phyloP scores from a whole-genome alignment of 2,888 invertebrate genomes.

The Apantesis nais region DNA sequence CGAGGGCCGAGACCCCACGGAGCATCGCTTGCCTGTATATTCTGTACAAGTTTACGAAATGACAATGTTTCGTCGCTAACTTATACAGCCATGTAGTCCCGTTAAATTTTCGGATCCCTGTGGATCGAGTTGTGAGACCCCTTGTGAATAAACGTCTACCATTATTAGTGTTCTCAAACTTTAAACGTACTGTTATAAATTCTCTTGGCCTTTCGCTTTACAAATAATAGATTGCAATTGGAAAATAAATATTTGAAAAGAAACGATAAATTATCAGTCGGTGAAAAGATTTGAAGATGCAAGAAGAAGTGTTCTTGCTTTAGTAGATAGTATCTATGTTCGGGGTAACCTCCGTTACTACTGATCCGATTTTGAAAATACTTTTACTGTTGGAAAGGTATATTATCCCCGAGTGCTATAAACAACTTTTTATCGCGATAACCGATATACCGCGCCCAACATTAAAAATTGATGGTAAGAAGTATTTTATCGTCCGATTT shows the following conservation, averaged over 20 bases:
- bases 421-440: too few relatives aligned
- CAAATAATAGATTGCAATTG: conserved; percentile 13
- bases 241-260: not conserved
- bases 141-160: conserved; percentile 35
- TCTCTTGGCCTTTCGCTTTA: conserved; percentile 18
- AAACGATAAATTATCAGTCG: not conserved
- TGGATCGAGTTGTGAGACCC: conserved; percentile 37
- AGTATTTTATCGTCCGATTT: conserved; percentile 37
- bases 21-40: conserved; percentile 40
- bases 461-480: conserved; percentile 21
- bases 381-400: too few relatives aligned
- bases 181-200: conserved; percentile 33
- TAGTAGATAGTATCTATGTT: not conserved
- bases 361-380: too few relatives aligned
- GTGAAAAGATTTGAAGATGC: not conserved
- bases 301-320: not conserved
- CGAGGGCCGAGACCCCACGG: conserved; percentile 73
- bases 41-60: conserved; percentile 62
- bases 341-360: too few relatives aligned
- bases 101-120: conserved; percentile 56
- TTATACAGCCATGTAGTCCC: conserved; percentile 48
- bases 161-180: conserved; percentile 41
- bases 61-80: conserved; percentile 50
- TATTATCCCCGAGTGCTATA: too few relatives aligned
- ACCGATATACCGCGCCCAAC: not conserved